phyloP scores from a whole-genome alignment of 2,797 vertebrate genomes.

The Astyanax mexicanus region DNA sequence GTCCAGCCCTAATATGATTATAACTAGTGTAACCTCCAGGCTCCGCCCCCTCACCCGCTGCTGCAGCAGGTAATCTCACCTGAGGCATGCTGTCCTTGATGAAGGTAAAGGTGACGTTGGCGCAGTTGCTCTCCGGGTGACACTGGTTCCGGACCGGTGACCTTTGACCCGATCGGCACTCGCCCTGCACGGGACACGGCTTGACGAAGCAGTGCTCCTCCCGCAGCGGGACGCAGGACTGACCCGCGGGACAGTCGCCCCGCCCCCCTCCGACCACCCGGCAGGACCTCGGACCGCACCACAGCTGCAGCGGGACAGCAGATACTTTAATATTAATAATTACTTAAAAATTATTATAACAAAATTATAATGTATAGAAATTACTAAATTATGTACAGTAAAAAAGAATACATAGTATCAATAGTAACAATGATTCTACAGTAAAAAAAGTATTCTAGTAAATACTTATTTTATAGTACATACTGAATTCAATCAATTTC shows the following conservation, averaged over 20 bases:
- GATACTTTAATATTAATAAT: too few species aligned
- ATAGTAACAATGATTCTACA: too few species aligned
- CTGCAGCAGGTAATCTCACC: constrained; percentile 76
- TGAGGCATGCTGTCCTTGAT: constrained; percentile 89
- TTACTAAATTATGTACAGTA: too few species aligned
- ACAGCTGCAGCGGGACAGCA: constrained; percentile 71
- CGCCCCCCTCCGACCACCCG: constrained; percentile 70
- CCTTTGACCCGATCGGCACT: constrained; percentile 82
- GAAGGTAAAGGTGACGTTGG: constrained; percentile 90
- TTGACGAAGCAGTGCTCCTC: constrained; percentile 86
- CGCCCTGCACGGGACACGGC: constrained; percentile 82
- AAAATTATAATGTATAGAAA: too few species aligned
- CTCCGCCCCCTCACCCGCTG: too few species aligned
- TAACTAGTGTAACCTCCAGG: too few species aligned
- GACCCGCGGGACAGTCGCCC: constrained; percentile 79
- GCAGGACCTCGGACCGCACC: constrained; percentile 87
- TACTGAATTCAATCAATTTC: too few species aligned
- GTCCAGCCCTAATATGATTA: too few species aligned
- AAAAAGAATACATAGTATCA: too few species aligned
- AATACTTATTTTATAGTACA: not conserved
- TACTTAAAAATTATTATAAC: too few species aligned
- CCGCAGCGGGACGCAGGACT: constrained; percentile 80
- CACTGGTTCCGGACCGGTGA: constrained; percentile 79
- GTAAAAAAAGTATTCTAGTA: too few species aligned
- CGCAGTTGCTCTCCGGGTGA: constrained; percentile 81